Percentiles rank a stretch among this genome's conserved stretches.
Conservation (phyloP, 2,797 vertebrate species). For the Ptychadena robeensis region DNA sequence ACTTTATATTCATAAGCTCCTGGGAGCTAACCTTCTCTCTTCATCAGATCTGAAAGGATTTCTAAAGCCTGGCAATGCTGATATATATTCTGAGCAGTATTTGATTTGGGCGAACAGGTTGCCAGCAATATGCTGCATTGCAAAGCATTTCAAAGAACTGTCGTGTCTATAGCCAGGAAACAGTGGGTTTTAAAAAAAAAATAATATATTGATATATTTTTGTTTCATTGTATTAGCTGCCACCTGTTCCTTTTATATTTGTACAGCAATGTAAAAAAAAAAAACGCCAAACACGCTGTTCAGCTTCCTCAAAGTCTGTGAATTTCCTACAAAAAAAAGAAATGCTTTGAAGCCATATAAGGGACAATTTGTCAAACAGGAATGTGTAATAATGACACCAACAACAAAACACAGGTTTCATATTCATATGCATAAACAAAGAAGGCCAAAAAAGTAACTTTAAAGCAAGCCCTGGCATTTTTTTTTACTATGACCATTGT, state of each 20-base stretch:
- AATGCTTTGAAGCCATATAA: constrained; percentile 14
- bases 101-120: constrained; percentile 34
- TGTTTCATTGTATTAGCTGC: constrained; percentile 23
- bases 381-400: background rate
- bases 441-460: background rate
- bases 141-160: constrained; percentile 37
- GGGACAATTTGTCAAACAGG: constrained; percentile 24
- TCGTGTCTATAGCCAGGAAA: constrained; percentile 28
- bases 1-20: constrained; percentile 51
- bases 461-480: too few species aligned
- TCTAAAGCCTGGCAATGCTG: constrained; percentile 27
- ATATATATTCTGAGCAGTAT: constrained; percentile 47
- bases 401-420: background rate
- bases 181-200: constrained; percentile 15
- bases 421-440: background rate
- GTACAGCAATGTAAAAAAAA: constrained; percentile 18
- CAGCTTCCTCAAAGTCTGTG: background rate
- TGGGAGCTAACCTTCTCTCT: constrained; percentile 55
- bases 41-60: constrained; percentile 49
- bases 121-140: constrained; percentile 23
- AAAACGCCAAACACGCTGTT: constrained; percentile 20
- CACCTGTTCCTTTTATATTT: constrained; percentile 30
- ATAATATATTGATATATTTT: constrained; percentile 24
- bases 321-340: constrained; percentile 24
- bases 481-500: too few species aligned